A percentile compares a stretch with the other conserved stretches of the same genome.
These are phyloP conservation scores for Momotus momota DNA, from an alignment of 2,797 vertebrate species.

Conservation along the genomic window DNA sequence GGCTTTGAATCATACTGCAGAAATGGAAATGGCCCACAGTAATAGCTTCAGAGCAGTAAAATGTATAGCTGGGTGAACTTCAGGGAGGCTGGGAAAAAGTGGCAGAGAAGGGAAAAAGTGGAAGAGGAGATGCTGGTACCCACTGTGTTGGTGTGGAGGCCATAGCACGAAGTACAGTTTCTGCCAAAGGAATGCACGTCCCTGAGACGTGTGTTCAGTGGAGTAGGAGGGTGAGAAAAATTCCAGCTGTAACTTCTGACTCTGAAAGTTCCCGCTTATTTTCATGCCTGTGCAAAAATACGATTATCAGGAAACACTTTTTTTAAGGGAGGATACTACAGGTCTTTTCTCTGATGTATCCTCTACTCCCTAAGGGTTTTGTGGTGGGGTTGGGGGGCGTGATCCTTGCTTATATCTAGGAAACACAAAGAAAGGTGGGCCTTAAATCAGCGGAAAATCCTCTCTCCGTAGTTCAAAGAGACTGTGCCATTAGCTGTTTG, in stretches of 20 bases:
- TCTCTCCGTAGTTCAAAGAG: slow-evolving; percentile 61
- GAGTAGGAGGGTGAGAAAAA: slow-evolving; percentile 27
- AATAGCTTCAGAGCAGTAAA: slow-evolving; percentile 26
- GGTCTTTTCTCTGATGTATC: neutral
- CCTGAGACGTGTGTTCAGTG: slow-evolving; percentile 27
- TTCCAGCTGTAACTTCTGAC: neutral
- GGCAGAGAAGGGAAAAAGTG: neutral
- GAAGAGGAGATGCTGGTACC: slow-evolving; percentile 29
- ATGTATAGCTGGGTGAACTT: slow-evolving; percentile 47
- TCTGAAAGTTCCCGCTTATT: slow-evolving; percentile 46
- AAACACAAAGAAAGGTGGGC: slow-evolving; percentile 65
- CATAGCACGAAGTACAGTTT: slow-evolving; percentile 26
- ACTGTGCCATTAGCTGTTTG: slow-evolving; percentile 64
- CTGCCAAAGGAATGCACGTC: slow-evolving; percentile 76
- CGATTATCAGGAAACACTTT: slow-evolving; percentile 9
- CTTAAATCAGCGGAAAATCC: slow-evolving; percentile 74
- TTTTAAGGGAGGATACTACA: neutral
- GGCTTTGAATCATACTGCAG: slow-evolving; percentile 21
- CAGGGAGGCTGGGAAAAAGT: slow-evolving; percentile 54
- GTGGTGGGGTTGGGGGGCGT: neutral
- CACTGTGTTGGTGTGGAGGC: slow-evolving; percentile 42
- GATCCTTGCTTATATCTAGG: slow-evolving; percentile 29
- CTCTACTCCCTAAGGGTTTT: neutral
- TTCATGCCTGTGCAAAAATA: slow-evolving; percentile 27
- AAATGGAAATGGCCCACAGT: slow-evolving; percentile 2